A percentile compares a stretch with the other conserved stretches of the same genome.
Evolutionary conservation across 2,113 vertebrate species (phyloP).

Genomic region (Hystrix brachyura): DNA sequence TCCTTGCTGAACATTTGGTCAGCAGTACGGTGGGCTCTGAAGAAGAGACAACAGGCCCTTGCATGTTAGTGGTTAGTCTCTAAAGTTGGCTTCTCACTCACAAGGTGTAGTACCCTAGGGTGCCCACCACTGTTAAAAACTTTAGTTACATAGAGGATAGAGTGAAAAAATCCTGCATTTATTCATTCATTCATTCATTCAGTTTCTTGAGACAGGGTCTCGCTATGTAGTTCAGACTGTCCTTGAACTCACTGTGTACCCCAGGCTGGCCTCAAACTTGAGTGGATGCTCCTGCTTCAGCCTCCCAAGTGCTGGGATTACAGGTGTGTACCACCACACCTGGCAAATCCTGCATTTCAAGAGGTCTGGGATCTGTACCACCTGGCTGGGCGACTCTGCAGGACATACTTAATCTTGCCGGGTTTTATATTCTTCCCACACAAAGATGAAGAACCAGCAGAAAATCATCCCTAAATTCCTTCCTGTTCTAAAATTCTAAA

Average conservation of each 20-base stretch:
- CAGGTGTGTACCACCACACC: background rate
- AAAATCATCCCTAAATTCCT: conserved; percentile 57
- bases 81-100: conserved; percentile 36
- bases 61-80: background rate
- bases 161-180: background rate
- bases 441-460: conserved; percentile 53
- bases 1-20: conserved; percentile 3
- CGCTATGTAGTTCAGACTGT: background rate
- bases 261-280: background rate
- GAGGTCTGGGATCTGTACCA: background rate
- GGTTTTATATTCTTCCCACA: conserved; percentile 60
- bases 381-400: background rate
- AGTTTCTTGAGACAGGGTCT: background rate
- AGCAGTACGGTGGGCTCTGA: background rate
- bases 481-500: conserved; percentile 60
- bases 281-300: background rate
- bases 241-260: background rate
- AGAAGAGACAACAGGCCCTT: background rate
- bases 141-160: background rate
- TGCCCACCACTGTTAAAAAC: conserved; percentile 26
- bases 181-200: background rate
- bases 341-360: background rate
- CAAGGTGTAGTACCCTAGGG: background rate
- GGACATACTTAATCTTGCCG: conserved; percentile 19
- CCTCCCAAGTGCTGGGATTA: background rate